Conservation (phyloP, 2,888 invertebrate genomes). For the Oscheius sp. region DNA sequence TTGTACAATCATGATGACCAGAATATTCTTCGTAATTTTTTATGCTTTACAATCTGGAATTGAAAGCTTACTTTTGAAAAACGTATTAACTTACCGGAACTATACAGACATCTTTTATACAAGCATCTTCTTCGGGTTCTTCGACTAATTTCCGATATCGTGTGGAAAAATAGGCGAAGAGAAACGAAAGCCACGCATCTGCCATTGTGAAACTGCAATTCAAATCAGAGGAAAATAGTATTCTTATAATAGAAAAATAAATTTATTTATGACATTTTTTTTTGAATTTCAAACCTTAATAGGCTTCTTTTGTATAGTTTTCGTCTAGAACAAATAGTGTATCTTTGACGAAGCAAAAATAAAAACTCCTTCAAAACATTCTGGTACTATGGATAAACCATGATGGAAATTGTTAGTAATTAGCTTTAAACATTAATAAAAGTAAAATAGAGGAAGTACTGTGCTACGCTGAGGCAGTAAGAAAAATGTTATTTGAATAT, state of each 20-base stretch:
- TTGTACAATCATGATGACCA: background rate
- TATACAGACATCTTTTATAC: too few species aligned
- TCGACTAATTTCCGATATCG: constrained; percentile 13
- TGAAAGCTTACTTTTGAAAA: background rate
- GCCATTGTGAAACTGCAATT: constrained; percentile 15
- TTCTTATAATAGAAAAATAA: background rate
- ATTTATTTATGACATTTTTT: too few species aligned
- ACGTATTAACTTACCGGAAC: background rate
- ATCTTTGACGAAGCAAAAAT: too few species aligned
- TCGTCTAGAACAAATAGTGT: too few species aligned
- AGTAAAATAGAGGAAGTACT: too few species aligned
- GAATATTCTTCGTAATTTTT: constrained; percentile 3
- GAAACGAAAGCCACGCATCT: constrained; percentile 25
- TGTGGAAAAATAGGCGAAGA: constrained; percentile 26
- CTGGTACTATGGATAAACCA: too few species aligned
- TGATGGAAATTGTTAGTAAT: too few species aligned
- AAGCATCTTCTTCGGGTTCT: constrained; percentile 2
- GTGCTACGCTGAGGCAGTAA: too few species aligned
- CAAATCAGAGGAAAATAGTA: background rate
- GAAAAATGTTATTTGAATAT: too few species aligned
- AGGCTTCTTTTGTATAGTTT: background rate
- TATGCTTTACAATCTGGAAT: background rate
- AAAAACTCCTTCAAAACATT: too few species aligned
- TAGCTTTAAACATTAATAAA: too few species aligned
- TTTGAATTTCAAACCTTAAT: too few species aligned